phyloP scores from a whole-genome alignment of 2,888 invertebrate genomes.

The Aphodius granarius region DNA sequence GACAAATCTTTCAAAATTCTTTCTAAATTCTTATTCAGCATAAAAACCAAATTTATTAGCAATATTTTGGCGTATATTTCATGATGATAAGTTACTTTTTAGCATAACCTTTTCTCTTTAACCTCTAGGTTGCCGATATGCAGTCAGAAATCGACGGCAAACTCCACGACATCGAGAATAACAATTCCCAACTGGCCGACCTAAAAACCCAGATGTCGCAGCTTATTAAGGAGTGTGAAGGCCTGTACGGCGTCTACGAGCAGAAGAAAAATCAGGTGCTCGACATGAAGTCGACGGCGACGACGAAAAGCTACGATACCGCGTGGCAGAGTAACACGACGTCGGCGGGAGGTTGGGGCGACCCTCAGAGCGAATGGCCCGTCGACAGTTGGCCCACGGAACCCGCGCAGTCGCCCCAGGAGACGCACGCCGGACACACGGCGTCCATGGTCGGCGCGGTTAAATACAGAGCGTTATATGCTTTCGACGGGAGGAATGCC shows the following conservation, averaged over 20 bases:
- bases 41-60: too few species aligned
- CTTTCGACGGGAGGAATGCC: constrained; percentile 87
- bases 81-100: too few species aligned
- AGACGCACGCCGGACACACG: constrained; percentile 42
- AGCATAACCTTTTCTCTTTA: not conserved
- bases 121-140: constrained; percentile 56
- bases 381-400: constrained; percentile 53
- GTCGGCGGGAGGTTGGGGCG: constrained; percentile 59
- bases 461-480: constrained; percentile 89
- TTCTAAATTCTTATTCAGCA: too few species aligned
- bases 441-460: constrained; percentile 57
- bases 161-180: constrained; percentile 78
- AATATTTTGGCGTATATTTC: too few species aligned
- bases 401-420: constrained; percentile 40
- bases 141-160: constrained; percentile 78
- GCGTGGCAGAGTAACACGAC: constrained; percentile 62
- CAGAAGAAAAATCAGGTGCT: constrained; percentile 60
- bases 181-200: constrained; percentile 75
- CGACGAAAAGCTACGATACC: constrained; percentile 51
- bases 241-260: constrained; percentile 69
- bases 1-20: too few species aligned
- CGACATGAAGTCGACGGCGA: constrained; percentile 52
- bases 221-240: constrained; percentile 70
- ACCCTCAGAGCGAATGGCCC: constrained; percentile 53
- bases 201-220: constrained; percentile 68